phyloP scores from a whole-genome alignment of 2,888 invertebrate species.

The Cryptosula pallasiana region DNA sequence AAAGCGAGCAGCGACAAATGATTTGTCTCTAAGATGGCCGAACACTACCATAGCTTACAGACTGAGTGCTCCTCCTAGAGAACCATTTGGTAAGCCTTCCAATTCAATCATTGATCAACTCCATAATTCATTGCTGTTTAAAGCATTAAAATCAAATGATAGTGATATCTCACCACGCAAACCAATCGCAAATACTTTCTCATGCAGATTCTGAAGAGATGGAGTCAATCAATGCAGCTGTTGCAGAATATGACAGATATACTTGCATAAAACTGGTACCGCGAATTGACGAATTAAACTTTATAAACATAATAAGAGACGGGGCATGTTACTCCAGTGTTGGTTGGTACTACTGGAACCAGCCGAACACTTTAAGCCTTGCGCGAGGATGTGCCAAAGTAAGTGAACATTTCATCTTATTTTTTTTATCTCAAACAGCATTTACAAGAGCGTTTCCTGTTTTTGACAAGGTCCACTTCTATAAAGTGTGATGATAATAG shows the following conservation, averaged over 20 bases:
- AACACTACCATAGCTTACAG: neutral
- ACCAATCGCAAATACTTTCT: too few species aligned
- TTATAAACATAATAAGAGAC: neutral
- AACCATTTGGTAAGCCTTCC: neutral
- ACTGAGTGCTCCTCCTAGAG: neutral
- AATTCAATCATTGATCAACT: too few species aligned
- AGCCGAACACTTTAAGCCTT: neutral
- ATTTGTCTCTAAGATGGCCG: neutral
- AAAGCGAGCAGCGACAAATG: neutral
- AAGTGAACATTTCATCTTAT: too few species aligned
- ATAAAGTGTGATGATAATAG: too few species aligned
- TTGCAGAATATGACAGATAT: neutral
- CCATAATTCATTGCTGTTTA: too few species aligned
- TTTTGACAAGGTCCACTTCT: too few species aligned
- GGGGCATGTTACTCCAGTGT: neutral
- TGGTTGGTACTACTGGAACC: neutral
- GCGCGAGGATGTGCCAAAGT: neutral
- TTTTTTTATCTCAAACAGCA: too few species aligned
- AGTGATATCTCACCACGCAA: too few species aligned
- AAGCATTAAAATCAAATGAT: too few species aligned
- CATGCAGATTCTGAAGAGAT: neutral
- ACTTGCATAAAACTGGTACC: slow-evolving; percentile 13
- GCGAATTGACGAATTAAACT: neutral
- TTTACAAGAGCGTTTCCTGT: too few species aligned
- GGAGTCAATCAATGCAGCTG: neutral